Percentiles rank a stretch among this genome's conserved stretches.
Conservation (phyloP, 2,797 vertebrate species). For the Labeo calbasu region DNA sequence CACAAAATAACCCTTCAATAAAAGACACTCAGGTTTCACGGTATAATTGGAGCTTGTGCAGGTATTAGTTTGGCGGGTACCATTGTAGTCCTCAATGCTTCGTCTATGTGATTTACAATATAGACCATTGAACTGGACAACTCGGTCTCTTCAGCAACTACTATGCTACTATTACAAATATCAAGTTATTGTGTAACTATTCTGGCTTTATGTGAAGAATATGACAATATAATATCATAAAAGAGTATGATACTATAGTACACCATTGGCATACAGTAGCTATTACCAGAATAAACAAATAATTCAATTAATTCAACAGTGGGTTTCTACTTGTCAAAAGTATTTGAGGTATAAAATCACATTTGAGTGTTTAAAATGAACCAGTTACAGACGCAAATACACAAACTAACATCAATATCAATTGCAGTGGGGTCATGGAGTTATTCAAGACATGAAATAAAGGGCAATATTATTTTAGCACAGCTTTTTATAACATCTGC, state of each 20-base stretch:
- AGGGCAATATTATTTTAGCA: conserved; percentile 18
- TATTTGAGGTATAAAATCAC: conserved; percentile 40
- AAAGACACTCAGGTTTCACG: conserved; percentile 22
- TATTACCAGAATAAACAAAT: conserved; percentile 20
- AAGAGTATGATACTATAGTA: conserved; percentile 9
- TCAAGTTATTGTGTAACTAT: conserved; percentile 36
- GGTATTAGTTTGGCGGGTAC: not conserved
- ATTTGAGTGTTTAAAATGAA: conserved; percentile 32
- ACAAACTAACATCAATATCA: conserved; percentile 40
- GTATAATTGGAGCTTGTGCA: conserved; percentile 25
- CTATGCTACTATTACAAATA: conserved; percentile 50
- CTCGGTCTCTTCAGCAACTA: conserved; percentile 46
- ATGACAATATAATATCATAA: conserved; percentile 28
- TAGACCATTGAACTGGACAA: conserved; percentile 49
- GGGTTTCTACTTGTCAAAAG: conserved; percentile 9
- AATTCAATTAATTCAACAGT: conserved; percentile 19
- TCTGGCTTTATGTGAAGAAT: conserved; percentile 36
- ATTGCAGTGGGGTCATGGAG: not conserved
- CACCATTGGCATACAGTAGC: conserved; percentile 2
- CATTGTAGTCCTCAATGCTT: conserved; percentile 26
- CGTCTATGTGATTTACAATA: conserved; percentile 50
- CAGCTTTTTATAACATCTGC: conserved; percentile 1
- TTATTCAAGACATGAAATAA: conserved; percentile 30
- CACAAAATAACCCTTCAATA: conserved; percentile 42
- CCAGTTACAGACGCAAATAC: conserved; percentile 17